Evolutionary conservation across 2,797 vertebrate genomes (phyloP), one percentile per base, ranked within the genome.

Genomic region (Coranthus polyacanthus): DNA sequence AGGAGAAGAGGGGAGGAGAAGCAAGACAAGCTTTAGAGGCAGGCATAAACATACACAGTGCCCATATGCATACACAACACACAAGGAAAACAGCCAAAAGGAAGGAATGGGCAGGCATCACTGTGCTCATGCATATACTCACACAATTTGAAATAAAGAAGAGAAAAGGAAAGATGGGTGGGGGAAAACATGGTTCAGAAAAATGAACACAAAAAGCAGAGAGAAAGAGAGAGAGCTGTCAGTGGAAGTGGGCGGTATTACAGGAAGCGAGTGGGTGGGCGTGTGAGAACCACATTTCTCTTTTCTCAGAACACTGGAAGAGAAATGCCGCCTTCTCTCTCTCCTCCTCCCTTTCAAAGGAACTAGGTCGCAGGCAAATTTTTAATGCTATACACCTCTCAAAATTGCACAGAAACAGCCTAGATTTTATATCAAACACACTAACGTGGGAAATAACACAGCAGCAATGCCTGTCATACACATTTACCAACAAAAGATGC

Each of bases 171-270:
- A 18, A 49, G 2, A 69, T 45, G 44, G 68, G 62, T 43, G 66
- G 75, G 47, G 68, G 66, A 42, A 73, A 59, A 69, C 52, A 84
- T 47, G 55, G 52, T 76, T 73, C 65, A 78, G 61, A 63, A 78
- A 65, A 77, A 82, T 76, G 42, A 78, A 78, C 49, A 82, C 54
- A 70, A 75, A 84, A 82, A 81, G 72, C 80, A 77, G 58, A 71
- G 69, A 43, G 68, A 79, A 37, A 85, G 79, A 83, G 71, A 77
- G 75, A 79, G 82, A 90, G 81, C 89, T 91, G 92, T 93, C 88
- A 92, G 88, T 92, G 87, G 88, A 79, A 95, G 93, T 94, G 93
- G 95, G 94, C 66, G 87, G 89, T 92, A 92, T 96, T 94, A 97
- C 94, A 93, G 93, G 90, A 95, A 93, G 88, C 79, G 72, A 91